Percentiles rank a stretch among this genome's conserved stretches.
phyloP scores from a whole-genome alignment of 1,140 invertebrate genomes.

The Drosophila sproati region DNA sequence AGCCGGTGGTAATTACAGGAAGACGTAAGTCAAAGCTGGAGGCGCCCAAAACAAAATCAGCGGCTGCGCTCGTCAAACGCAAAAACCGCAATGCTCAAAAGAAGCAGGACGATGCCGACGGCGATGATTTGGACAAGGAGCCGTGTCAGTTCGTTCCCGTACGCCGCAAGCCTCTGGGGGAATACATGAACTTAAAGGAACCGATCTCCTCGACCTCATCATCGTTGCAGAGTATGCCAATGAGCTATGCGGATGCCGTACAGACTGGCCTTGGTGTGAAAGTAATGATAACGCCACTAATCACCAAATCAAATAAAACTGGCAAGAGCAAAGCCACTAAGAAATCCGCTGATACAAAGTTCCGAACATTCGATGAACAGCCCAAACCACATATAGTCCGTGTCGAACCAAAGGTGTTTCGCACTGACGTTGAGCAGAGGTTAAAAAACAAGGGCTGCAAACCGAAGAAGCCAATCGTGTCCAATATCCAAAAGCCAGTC shows the following conservation, averaged over 20 bases:
- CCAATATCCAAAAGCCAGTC: neutral
- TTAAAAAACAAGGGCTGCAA: slow-evolving; percentile 23
- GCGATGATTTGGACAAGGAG: slow-evolving; percentile 20
- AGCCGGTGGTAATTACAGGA: slow-evolving; percentile 32
- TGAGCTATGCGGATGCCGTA: slow-evolving; percentile 60
- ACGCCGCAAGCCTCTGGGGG: slow-evolving; percentile 58
- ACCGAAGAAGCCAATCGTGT: slow-evolving; percentile 10
- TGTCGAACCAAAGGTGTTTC: slow-evolving; percentile 30
- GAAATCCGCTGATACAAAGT: slow-evolving; percentile 37
- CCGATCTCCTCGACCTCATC: slow-evolving; percentile 4
- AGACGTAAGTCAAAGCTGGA: slow-evolving; percentile 50
- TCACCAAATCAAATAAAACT: slow-evolving; percentile 37
- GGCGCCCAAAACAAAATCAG: slow-evolving; percentile 42
- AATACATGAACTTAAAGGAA: slow-evolving; percentile 47
- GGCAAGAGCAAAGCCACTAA: slow-evolving; percentile 26
- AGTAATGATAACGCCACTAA: slow-evolving; percentile 50
- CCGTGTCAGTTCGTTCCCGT: slow-evolving; percentile 47
- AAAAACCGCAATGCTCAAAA: slow-evolving; percentile 31
- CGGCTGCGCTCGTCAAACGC: slow-evolving; percentile 49
- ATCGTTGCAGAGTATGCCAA: slow-evolving; percentile 23
- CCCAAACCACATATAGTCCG: slow-evolving; percentile 53
- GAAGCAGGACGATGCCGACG: slow-evolving; percentile 6
- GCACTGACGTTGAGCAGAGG: slow-evolving; percentile 10
- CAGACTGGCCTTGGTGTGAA: slow-evolving; percentile 39
- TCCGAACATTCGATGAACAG: slow-evolving; percentile 48